Evolutionary conservation across 2,888 invertebrate genomes (phyloP), one percentile per base, ranked within the genome.

Genomic region (Sinhomidia bicolor): DNA sequence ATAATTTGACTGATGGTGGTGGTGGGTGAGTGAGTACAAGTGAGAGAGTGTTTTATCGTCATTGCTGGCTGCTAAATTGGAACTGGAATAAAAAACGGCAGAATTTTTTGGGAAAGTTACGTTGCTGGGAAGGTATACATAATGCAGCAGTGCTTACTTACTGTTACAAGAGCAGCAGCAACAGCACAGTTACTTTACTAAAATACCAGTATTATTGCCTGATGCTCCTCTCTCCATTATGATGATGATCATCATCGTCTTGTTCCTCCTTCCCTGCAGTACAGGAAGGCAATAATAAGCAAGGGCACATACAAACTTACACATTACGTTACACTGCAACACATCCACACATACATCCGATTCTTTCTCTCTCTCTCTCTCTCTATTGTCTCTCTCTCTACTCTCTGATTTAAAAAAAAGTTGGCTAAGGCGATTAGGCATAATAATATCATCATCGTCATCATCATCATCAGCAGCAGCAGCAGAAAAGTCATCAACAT

Each of bases 361-460:
- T 88, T 88, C 82, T 78, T 83, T 87, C 80, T 85, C 85, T 71
- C 44, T 71, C 44, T 76, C 78, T 93, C 92, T 92, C 92, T 93
- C 93, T 93, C 93, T 93, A 93, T 93, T 92, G 93, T 91, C 23
- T 78, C 78, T 78, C 41, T 80, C 79, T 80, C 79, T 80, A 20
- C 41, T 80, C 32, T 92, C 92, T 92, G 92, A 92, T 92, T 92
- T 92, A 91, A 91, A 92, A 92, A 90, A 92, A 92, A 91, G 90
- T 90, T 92, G 89, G 89, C 87, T 92, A 92, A 92, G 92, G 91
- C 92, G 92, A 92, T 92, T 92, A 92, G 86, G 85, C 91, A 91
- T 91, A 91, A 92, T 91, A 88, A 88, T 88, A 88, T 88, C 88
- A 88, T 88, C 88, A 84, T 79, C 83, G 78, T 88, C 65, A 88